Evolutionary conservation across 2,113 vertebrate species (phyloP).

Genomic region (Parus major): DNA sequence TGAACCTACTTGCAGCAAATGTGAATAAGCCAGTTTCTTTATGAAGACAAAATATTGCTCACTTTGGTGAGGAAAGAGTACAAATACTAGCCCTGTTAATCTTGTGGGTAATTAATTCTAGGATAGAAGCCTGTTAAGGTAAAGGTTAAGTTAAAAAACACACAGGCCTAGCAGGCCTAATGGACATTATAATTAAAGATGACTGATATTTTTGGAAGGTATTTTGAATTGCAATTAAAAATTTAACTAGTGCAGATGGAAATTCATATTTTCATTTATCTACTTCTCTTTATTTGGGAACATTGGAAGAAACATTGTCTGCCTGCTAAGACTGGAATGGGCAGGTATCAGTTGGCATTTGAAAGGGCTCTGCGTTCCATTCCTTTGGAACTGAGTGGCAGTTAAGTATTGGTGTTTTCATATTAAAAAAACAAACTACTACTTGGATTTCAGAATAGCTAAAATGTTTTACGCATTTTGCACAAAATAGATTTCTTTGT

Average conservation of each 20-base stretch:
- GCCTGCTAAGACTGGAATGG: not conserved
- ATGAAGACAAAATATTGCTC: not conserved
- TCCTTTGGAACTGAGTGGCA: not conserved
- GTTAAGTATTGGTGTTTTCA: not conserved
- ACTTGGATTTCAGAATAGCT: not conserved
- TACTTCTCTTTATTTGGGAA: not conserved
- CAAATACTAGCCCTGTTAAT: not conserved
- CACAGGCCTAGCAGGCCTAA: not conserved
- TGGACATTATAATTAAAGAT: not conserved
- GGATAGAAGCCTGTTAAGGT: not conserved
- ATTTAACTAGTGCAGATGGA: not conserved
- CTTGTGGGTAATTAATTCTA: not conserved
- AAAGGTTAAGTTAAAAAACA: not conserved
- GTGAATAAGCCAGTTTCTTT: not conserved
- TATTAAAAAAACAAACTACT: not conserved
- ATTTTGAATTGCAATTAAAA: not conserved
- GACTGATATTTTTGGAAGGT: not conserved
- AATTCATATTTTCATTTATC: not conserved
- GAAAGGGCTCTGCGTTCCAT: not conserved
- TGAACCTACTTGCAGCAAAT: not conserved
- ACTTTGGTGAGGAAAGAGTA: not conserved
- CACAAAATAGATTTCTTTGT: not conserved
- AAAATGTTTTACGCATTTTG: not conserved
- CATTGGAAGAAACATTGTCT: not conserved
- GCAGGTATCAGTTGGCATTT: accelerated